Evolutionary conservation across 2,888 invertebrate genomes (phyloP), one percentile per base, ranked within the genome.

Genomic region (Hetaerina titia): DNA sequence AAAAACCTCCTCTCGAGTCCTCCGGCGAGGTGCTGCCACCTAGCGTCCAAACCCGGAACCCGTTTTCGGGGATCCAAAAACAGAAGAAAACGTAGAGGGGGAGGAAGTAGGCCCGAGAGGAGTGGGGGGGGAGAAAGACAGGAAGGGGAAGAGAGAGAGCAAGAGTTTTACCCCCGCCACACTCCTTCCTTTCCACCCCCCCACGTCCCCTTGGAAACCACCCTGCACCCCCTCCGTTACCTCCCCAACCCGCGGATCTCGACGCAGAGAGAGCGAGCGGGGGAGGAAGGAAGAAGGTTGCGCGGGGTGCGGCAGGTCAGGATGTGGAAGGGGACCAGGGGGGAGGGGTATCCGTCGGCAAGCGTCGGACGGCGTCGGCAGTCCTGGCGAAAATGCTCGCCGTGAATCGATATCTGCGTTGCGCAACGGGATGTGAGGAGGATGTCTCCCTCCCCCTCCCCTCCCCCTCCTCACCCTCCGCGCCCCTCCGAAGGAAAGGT

Each of bases 301-400:
- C 56, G 89, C 58, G 90, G 92, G 90, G 95, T 92, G 89, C 69
- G 95, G 92, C 87, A 89, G 96, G 96, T 96, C 97, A 97, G 97
- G 97, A 97, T 96, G 97, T 97, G 97, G 97, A 97, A 94, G 22
- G 19, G 81, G 97, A 97, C 97, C 97, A 97, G 97, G 97, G 97
- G 97, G 97, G 97, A 97, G 92, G 56, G 74, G 96, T 96, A 96
- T 97, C 81, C 97, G 97, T 97, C 97, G 97, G 97, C 97, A 96
- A 97, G 97, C 96, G 96, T 95, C 95, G 96, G 96, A 96, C 96
- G 96, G 95, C 96, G 95, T 95, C 95, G 95, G 95, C 96, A 96
- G 96, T 95, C 95, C 96, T 96, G 96, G 96, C 58, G 69, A 57
- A n/a, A 57, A 60, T n/a, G 7, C n/a, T 31, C 31, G 74, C 13